phyloP scores from a whole-genome alignment of 2,113 vertebrate species.

The Perognathus longimembris region DNA sequence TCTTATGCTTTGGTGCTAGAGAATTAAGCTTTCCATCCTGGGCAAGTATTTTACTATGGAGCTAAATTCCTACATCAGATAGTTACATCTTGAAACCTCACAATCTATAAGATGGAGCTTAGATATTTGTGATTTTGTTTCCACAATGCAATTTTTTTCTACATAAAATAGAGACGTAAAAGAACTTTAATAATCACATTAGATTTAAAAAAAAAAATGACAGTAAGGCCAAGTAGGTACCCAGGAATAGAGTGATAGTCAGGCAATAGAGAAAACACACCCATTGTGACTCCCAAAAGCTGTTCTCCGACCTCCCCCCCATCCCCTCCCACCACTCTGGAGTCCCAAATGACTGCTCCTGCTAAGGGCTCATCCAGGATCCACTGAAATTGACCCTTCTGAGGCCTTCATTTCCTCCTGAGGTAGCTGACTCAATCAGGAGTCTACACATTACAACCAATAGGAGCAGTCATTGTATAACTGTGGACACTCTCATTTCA shows the following conservation, averaged over 20 bases:
- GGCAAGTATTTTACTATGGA: background rate
- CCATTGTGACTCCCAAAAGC: background rate
- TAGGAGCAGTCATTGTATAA: background rate
- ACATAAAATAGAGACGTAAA: background rate
- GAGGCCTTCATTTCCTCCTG: background rate
- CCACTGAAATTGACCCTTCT: background rate
- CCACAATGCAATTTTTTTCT: background rate
- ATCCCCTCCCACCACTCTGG: no score
- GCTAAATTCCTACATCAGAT: background rate
- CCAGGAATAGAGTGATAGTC: background rate
- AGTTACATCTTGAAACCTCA: background rate
- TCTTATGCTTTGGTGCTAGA: no score
- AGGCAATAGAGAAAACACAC: background rate
- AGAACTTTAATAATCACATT: background rate
- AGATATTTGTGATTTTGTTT: background rate
- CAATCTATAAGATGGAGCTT: background rate
- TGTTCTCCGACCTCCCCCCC: background rate
- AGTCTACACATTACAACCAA: background rate
- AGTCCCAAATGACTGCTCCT: background rate
- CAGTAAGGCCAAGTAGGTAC: background rate
- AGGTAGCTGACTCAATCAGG: background rate
- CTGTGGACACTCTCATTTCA: background rate
- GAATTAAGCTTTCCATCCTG: no score
- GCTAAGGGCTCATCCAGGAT: background rate
- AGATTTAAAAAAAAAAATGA: background rate